These are phyloP conservation scores for Hofmannophila pseudospretella DNA, from an alignment of 2,888 invertebrate genomes.

Conservation along the genomic window DNA sequence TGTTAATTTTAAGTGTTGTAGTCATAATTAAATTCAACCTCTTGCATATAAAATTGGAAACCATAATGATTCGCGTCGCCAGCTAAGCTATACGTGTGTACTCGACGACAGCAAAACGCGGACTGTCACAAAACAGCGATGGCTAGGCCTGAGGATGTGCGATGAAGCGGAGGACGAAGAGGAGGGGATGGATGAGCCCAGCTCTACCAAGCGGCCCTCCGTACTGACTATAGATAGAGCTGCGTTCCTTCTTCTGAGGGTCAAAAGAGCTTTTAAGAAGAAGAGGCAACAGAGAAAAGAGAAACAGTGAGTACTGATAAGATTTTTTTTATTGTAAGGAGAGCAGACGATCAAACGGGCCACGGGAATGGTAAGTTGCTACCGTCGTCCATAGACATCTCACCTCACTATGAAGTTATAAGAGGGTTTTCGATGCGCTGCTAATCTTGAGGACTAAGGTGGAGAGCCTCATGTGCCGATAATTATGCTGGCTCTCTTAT, in stretches of 20 bases:
- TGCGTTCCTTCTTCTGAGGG: constrained; percentile 90
- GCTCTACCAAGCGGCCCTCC: constrained; percentile 77
- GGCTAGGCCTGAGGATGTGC: constrained; percentile 77
- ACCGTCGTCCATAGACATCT: too few species aligned
- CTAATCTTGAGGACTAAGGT: too few species aligned
- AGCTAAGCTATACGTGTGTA: constrained; percentile 23
- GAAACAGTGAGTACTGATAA: constrained; percentile 82
- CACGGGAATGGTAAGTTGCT: too few species aligned
- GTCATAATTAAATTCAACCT: constrained; percentile 1
- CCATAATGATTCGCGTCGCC: neutral
- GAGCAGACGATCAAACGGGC: neutral
- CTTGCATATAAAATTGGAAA: neutral
- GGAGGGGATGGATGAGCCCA: constrained; percentile 67
- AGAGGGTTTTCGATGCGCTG: too few species aligned
- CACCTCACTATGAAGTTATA: too few species aligned
- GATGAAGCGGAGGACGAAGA: constrained; percentile 61
- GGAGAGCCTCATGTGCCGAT: too few species aligned
- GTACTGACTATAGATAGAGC: constrained; percentile 92
- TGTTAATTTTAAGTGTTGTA: neutral
- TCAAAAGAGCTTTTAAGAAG: constrained; percentile 93
- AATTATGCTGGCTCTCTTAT: too few species aligned
- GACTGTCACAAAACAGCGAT: constrained; percentile 64
- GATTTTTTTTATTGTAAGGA: neutral
- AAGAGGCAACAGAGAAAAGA: constrained; percentile 92
- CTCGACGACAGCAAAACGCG: constrained; percentile 44